phyloP scores from a whole-genome alignment of 2,113 vertebrate species.

The Epinephelus fuscoguttatus region DNA sequence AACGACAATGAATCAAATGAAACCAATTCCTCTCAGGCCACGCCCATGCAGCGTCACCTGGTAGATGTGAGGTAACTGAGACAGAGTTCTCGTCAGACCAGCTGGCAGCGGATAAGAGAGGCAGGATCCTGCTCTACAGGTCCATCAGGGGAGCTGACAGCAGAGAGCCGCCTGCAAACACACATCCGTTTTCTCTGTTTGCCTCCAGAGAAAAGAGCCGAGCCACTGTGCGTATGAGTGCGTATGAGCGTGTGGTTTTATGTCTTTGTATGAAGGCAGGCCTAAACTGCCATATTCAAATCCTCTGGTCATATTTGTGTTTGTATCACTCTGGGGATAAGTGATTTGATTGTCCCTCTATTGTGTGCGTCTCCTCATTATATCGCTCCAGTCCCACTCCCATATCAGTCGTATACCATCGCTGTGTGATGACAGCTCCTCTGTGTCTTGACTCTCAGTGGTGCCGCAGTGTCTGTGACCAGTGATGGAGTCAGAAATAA shows the following conservation, averaged over 20 bases:
- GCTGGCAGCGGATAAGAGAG: constrained; percentile 66
- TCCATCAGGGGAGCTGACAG: constrained; percentile 56
- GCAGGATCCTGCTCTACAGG: constrained; percentile 65
- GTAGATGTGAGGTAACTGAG: constrained; percentile 56
- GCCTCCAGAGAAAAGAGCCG: constrained; percentile 15
- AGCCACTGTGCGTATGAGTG: constrained; percentile 25
- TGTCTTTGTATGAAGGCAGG: background rate
- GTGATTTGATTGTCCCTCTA: constrained; percentile 17
- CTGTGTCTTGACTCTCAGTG: constrained; percentile 1
- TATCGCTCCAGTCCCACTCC: background rate
- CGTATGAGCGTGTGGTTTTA: background rate
- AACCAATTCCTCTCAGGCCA: constrained; percentile 33
- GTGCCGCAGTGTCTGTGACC: constrained; percentile 44
- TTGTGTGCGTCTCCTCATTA: constrained; percentile 12
- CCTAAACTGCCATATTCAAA: constrained; percentile 41
- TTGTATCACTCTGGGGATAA: background rate
- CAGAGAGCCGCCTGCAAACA: constrained; percentile 52
- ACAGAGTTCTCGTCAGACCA: constrained; percentile 63
- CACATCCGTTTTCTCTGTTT: constrained; percentile 61
- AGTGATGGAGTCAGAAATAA: constrained; percentile 23
- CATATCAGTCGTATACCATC: constrained; percentile 26
- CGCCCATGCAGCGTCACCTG: constrained; percentile 57
- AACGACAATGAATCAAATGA: constrained; percentile 32
- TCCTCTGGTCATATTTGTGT: background rate
- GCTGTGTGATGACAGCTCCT: constrained; percentile 10